Evolutionary conservation across 2,113 vertebrate genomes (phyloP).

Genomic region (Lathamus discolor): DNA sequence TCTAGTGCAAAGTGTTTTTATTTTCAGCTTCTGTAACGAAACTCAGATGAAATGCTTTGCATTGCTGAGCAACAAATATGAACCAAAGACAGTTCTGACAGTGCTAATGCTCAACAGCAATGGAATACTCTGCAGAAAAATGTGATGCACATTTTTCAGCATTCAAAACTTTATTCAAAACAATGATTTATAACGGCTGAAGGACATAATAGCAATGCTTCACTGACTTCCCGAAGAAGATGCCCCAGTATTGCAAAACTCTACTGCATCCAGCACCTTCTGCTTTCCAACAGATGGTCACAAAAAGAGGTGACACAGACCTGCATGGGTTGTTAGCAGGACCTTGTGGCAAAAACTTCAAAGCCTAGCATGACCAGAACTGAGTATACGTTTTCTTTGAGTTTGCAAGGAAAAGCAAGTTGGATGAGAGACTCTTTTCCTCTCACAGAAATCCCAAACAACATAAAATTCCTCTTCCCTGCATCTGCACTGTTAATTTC

Average conservation of each 20-base stretch:
- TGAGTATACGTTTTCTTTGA: background rate
- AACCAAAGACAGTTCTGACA: background rate
- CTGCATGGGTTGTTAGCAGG: background rate
- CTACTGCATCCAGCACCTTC: background rate
- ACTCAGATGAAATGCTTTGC: background rate
- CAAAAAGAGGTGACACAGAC: background rate
- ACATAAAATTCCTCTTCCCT: background rate
- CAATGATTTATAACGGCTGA: background rate
- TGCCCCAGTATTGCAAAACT: background rate
- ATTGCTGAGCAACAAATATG: background rate
- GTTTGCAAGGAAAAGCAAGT: background rate
- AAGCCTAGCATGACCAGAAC: background rate
- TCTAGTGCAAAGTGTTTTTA: background rate
- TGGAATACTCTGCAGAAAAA: background rate
- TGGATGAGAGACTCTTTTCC: background rate
- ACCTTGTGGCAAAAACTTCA: background rate
- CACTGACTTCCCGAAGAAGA: background rate
- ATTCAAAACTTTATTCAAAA: background rate
- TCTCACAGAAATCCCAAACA: background rate
- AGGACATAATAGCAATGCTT: background rate
- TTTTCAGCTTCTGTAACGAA: background rate
- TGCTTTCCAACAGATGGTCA: background rate
- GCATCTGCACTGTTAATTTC: background rate
- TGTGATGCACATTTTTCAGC: background rate
- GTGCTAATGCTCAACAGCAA: background rate